Conservation (phyloP, 2,888 invertebrate genomes). For the Andrena camellia region DNA sequence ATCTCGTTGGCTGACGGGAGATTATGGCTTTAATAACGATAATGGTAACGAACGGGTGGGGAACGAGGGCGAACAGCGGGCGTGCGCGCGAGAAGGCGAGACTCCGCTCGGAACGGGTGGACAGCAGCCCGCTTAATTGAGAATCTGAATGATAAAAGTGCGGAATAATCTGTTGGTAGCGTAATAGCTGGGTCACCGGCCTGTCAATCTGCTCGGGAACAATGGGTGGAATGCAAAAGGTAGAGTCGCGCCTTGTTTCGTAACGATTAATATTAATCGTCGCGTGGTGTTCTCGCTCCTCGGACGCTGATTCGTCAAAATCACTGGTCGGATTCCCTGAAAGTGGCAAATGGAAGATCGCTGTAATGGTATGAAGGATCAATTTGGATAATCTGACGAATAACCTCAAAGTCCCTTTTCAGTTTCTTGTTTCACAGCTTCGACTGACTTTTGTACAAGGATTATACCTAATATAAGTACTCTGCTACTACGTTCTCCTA, state of each 20-base stretch:
- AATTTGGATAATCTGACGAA: no score
- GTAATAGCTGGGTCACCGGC: slow-evolving; percentile 43
- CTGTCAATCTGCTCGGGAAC: slow-evolving; percentile 42
- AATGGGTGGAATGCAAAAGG: slow-evolving; percentile 40
- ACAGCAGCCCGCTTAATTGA: slow-evolving; percentile 57
- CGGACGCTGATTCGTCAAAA: background rate
- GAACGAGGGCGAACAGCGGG: slow-evolving; percentile 57
- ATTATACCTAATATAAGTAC: no score
- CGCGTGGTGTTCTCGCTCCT: background rate
- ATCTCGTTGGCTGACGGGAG: slow-evolving; percentile 47
- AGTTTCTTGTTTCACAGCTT: no score
- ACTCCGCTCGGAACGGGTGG: slow-evolving; percentile 18
- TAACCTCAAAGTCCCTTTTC: no score
- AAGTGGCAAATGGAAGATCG: background rate
- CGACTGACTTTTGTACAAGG: no score
- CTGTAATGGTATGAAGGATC: no score
- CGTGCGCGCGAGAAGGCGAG: background rate
- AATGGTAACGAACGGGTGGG: slow-evolving; percentile 67
- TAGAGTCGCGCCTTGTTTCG: slow-evolving; percentile 43
- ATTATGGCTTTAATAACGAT: slow-evolving; percentile 66
- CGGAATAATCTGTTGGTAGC: slow-evolving; percentile 48
- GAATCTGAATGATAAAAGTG: slow-evolving; percentile 44
- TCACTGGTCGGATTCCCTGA: background rate
- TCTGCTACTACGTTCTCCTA: no score
- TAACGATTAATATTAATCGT: slow-evolving; percentile 17